Base-by-base conservation (phyloP, 64 coral and sea anemone species). In the Pachyseris speciosa region DNA sequence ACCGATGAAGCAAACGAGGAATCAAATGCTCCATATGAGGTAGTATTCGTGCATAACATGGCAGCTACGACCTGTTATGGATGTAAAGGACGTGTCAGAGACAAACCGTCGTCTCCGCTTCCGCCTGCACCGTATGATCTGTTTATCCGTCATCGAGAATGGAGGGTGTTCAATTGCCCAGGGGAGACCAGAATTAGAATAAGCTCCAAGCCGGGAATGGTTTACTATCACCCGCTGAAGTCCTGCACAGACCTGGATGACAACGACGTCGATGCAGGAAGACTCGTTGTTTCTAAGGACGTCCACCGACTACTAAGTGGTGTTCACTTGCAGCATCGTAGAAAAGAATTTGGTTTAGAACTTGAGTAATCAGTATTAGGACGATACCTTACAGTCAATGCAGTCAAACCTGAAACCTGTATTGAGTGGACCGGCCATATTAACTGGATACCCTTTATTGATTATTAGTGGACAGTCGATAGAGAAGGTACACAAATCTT, bases 61-160 rank as follows among this genome's bases (percentile, higher is more conserved):
- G n/a, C n/a, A n/a, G n/a, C n/a, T n/a, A n/a, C n/a, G n/a, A n/a
- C n/a, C n/a, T n/a, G n/a, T n/a, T n/a, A n/a, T n/a, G n/a, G n/a
- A n/a, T n/a, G n/a, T n/a, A n/a, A n/a, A 51, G 85, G 85, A 37
- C 3, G 65, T 6, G 72, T 76, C 22, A 52, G 71, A 64, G n/a
- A 88, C 1, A 77, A 76, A 38, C 30, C 1, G 13, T 75, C 69
- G 11, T 87, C 67, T 26, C 84, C 84, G 13, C 48, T 59, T 27
- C 84, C 87, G 27, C 51, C 72, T 10, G 50, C 73, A 11, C 87
- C 87, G 36, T 89, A 37, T 34, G 30, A 89, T 79, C 17, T 89
- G 13, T 89, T 89, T 33, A 89, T 89, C 36, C 22, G 17, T 6
- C 85, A 87, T 38, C 44, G 47, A 55, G 85, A 87, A 74, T 2